phyloP scores from a whole-genome alignment of 2,888 invertebrate species.

The Enchytraeus crypticus region DNA sequence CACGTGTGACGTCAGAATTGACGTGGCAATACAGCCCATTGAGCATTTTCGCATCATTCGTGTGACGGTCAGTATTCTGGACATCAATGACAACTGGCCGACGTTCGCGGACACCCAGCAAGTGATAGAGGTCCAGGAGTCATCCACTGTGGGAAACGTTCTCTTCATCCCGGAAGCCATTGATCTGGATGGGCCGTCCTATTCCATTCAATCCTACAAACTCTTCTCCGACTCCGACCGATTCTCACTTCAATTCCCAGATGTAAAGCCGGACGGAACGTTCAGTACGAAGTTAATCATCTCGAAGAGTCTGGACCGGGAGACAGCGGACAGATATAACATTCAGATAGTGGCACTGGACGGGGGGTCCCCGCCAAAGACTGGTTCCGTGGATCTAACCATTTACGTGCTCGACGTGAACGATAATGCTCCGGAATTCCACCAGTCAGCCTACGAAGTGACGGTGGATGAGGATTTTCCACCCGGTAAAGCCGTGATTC shows the following conservation, averaged over 20 bases:
- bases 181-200: conserved; percentile 23
- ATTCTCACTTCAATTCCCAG: conserved; percentile 17
- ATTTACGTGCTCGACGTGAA: conserved; percentile 24
- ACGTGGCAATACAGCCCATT: conserved; percentile 20
- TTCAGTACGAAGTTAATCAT: conserved; percentile 16
- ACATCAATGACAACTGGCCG: conserved; percentile 28
- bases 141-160: conserved; percentile 18
- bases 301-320: conserved; percentile 22
- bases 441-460: conserved; percentile 14
- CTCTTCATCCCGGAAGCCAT: conserved; percentile 19
- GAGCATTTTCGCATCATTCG: conserved; percentile 20
- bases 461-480: conserved; percentile 21
- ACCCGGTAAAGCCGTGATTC: too few relatives aligned
- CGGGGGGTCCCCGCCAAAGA: conserved; percentile 22
- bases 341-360: conserved; percentile 22
- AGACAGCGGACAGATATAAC: conserved; percentile 18
- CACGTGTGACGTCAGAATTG: conserved; percentile 14
- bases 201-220: conserved; percentile 17
- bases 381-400: conserved; percentile 14
- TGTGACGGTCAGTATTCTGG: conserved; percentile 19
- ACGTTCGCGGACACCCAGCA: conserved; percentile 14
- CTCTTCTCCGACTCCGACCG: conserved; percentile 8
- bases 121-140: conserved; percentile 21
- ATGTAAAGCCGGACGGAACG: conserved; percentile 8
- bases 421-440: conserved; percentile 25